Evolutionary conservation across 2,113 vertebrate species (phyloP).

Genomic region (Sceloporus undulatus): DNA sequence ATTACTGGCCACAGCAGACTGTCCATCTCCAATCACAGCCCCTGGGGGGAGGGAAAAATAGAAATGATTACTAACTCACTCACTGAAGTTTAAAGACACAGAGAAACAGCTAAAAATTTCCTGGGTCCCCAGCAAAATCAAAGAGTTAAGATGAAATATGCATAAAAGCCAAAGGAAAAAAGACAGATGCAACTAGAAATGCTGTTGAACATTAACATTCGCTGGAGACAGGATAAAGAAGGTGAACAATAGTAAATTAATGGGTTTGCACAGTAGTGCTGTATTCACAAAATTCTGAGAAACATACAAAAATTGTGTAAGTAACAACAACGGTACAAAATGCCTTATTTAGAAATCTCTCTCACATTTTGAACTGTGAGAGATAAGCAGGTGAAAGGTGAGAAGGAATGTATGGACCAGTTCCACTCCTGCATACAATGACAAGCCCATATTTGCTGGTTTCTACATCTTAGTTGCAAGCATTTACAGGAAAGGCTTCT

Average conservation of each 20-base stretch:
- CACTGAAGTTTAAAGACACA: background rate
- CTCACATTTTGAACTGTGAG: background rate
- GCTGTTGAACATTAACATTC: background rate
- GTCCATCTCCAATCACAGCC: conserved; percentile 96
- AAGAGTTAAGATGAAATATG: background rate
- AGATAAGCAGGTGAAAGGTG: background rate
- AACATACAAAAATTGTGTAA: background rate
- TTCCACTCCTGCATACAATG: background rate
- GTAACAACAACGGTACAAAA: background rate
- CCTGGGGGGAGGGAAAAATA: conserved; percentile 75
- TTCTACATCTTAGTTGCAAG: background rate
- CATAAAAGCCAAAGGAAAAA: background rate
- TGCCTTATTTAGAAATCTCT: background rate
- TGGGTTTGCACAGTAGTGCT: background rate
- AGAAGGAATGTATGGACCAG: background rate
- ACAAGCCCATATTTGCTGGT: background rate
- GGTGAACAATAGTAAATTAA: background rate
- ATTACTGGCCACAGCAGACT: conserved; percentile 98
- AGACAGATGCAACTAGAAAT: background rate
- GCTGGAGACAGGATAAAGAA: background rate
- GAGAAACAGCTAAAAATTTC: conserved; percentile 1
- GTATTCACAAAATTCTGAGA: background rate
- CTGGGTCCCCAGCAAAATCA: conserved; percentile 33
- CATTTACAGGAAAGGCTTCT: background rate
- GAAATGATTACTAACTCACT: conserved; percentile 33